Evolutionary conservation across 2,797 vertebrate species (phyloP).

Genomic region (Tarsius wallacei): DNA sequence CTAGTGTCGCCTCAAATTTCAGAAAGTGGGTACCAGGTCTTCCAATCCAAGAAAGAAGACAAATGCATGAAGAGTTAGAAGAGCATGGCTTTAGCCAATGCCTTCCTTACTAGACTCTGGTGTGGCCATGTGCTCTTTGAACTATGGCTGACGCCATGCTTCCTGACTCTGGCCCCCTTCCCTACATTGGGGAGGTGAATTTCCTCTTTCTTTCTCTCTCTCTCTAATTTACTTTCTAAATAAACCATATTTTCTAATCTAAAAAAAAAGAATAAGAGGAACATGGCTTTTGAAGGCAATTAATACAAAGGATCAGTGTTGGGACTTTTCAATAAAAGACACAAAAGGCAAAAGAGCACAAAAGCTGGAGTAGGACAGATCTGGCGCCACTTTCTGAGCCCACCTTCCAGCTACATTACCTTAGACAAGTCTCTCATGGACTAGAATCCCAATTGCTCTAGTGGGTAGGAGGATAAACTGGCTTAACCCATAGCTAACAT

Average conservation of each 20-base stretch:
- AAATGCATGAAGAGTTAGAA: background rate
- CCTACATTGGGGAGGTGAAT: too few relatives aligned
- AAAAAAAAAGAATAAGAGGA: background rate
- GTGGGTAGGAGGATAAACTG: background rate
- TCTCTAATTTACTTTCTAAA: too few relatives aligned
- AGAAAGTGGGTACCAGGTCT: background rate
- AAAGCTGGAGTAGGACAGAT: background rate
- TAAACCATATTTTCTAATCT: too few relatives aligned
- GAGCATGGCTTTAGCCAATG: background rate
- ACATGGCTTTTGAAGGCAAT: constrained; percentile 11
- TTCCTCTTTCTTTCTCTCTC: too few relatives aligned
- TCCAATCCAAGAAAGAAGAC: constrained; percentile 3
- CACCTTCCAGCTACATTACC: background rate
- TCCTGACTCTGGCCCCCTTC: too few relatives aligned
- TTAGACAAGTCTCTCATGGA: background rate
- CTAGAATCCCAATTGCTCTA: background rate
- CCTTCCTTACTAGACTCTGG: too few relatives aligned
- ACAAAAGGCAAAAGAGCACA: background rate
- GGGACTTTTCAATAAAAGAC: constrained; percentile 31
- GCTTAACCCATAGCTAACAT: background rate
- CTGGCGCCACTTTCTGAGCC: background rate
- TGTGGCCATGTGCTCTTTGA: too few relatives aligned
- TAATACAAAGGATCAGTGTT: background rate
- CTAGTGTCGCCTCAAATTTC: background rate
- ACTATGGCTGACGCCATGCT: too few relatives aligned